Conservation (phyloP, 37 sponge, comb jelly and placozoan species). For the Corticium candelabrum region DNA sequence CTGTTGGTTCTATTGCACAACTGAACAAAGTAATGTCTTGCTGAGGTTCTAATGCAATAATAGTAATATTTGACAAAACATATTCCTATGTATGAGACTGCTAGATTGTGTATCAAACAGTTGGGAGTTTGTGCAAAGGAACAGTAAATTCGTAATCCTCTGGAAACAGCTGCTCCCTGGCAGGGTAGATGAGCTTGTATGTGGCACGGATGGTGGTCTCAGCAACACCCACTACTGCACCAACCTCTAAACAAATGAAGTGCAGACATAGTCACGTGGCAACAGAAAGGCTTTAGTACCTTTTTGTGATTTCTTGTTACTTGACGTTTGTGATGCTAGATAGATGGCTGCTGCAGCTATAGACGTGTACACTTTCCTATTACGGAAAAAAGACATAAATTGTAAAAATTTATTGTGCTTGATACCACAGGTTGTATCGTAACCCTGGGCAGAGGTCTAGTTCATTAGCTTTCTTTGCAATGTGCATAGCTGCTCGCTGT, state of each 20-base stretch:
- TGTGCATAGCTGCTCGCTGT: conserved; percentile 86
- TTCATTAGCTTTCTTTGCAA: conserved; percentile 71
- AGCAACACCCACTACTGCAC: conserved; percentile 97
- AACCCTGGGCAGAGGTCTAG: conserved; percentile 88
- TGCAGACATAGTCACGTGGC: background rate
- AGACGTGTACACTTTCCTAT: conserved; percentile 67
- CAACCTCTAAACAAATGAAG: conserved; percentile 63
- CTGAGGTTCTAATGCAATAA: background rate
- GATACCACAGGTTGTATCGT: background rate
- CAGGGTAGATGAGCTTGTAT: conserved; percentile 70
- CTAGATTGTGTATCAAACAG: too few relatives aligned
- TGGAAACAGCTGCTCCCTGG: conserved; percentile 76
- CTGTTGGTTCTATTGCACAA: too few relatives aligned
- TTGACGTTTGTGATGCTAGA: conserved; percentile 88
- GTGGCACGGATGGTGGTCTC: conserved; percentile 90
- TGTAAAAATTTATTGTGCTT: background rate
- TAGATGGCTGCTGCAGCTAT: conserved; percentile 95
- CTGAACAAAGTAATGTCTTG: too few relatives aligned
- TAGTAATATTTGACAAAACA: background rate
- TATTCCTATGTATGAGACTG: background rate
- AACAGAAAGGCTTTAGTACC: conserved; percentile 17
- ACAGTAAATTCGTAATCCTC: conserved; percentile 56
- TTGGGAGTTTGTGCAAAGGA: conserved; percentile 61
- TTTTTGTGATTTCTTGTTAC: conserved; percentile 76
- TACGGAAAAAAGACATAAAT: background rate